Evolutionary conservation across 2,797 vertebrate genomes (phyloP), one percentile per base, ranked within the genome.

Genomic region (Acropternis orthonyx): DNA sequence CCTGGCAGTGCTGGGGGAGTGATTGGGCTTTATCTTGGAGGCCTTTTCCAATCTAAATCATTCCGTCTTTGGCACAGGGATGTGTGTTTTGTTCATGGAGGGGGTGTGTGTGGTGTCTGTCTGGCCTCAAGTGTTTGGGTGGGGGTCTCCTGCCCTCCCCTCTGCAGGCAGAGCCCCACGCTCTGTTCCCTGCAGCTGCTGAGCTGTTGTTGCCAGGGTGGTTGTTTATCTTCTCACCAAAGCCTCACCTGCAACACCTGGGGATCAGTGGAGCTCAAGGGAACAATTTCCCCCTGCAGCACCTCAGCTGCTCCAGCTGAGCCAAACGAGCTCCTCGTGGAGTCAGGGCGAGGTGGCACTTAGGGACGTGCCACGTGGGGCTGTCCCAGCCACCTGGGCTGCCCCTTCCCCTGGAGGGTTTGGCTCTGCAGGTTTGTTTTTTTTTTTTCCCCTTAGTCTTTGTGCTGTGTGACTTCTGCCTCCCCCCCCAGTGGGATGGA

Each of bases 231-330:
- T 82, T 24, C 55, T 65, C 1, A 4, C 41, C 88, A 18, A 37
- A 90, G 85, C 88, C 36, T 95, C 91, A 72, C 85, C 91, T 87
- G 89, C 75, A 30, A 8, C 86, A 56, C 94, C 83, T 51, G 96
- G 95, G 77, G 46, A 32, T 55, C 36, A 1, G 9, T 4, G 2
- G 11, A 69, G 68, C 96, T 71, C 92, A 26, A 19, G 97, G 97
- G 96, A 95, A 20, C 43, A n/a, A 11, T 91, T 65, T 56, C 61
- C 24, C 59, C 71, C 76, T 78, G 69, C 67, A 32, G 88, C 67
- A 82, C 26, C 39, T 32, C 56, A 73, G 80, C 80, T 88, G 91
- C 62, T 92, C 66, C 80, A 48, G 43, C 32, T 5, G 77, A 85
- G 88, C 85, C 58, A 36, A 77, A 58, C 2, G 30, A 73, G 84